phyloP scores from a whole-genome alignment of 2,113 vertebrate species.

The Candoia aspera region DNA sequence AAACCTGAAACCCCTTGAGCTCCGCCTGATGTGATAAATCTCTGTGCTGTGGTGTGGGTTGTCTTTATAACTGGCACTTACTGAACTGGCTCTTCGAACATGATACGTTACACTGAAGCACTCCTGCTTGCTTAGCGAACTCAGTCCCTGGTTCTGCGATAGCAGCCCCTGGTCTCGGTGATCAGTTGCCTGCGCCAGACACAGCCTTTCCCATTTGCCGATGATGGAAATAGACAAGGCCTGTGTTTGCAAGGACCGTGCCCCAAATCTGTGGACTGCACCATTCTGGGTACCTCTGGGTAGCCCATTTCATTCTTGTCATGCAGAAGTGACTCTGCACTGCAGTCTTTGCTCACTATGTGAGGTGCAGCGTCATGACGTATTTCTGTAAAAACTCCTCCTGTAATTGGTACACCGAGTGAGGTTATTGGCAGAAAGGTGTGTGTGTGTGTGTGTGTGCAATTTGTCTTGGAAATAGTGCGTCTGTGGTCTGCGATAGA shows the following conservation, averaged over 20 bases:
- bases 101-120: background rate
- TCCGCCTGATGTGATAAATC: no score
- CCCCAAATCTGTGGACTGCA: background rate
- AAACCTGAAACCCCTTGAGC: no score
- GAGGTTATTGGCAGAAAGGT: background rate
- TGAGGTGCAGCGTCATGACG: background rate
- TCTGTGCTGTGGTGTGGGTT: no score
- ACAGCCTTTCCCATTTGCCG: background rate
- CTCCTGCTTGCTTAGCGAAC: background rate
- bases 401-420: background rate
- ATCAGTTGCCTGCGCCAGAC: background rate
- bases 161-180: background rate
- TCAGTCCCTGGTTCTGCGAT: background rate
- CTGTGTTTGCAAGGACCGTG: background rate
- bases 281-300: background rate
- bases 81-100: no score
- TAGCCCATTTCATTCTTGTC: background rate
- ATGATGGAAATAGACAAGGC: background rate
- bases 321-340: background rate
- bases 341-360: background rate
- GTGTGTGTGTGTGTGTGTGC: background rate
- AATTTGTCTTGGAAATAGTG: background rate
- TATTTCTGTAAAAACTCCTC: background rate
- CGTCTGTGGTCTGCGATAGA: background rate
- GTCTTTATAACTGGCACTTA: no score